Evolutionary conservation across 2,797 vertebrate genomes (phyloP).

Genomic region (Podargus strigoides): DNA sequence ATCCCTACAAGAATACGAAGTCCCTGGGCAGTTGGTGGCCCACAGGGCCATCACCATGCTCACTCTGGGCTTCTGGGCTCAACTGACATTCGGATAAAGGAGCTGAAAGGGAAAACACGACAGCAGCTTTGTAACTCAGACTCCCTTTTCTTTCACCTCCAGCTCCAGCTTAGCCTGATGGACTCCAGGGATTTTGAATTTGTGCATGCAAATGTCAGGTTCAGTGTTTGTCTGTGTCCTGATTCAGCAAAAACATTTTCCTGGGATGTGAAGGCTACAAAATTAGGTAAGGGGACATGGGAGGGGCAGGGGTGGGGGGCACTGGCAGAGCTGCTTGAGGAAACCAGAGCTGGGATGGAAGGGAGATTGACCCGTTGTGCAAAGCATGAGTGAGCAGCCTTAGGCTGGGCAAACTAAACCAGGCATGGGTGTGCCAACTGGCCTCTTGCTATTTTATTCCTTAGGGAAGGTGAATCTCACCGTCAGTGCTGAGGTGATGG

Average conservation of each 20-base stretch:
- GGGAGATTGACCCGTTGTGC: background rate
- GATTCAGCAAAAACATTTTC: conserved; percentile 79
- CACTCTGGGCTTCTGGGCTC: background rate
- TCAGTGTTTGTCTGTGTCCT: conserved; percentile 78
- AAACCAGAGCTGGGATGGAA: background rate
- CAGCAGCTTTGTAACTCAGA: background rate
- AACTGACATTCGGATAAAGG: background rate
- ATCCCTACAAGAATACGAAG: background rate
- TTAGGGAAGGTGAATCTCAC: conserved; percentile 64
- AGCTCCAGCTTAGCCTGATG: conserved; percentile 48
- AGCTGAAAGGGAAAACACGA: background rate
- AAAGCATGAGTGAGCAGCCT: background rate
- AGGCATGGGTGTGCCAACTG: background rate
- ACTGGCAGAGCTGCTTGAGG: background rate
- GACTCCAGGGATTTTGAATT: conserved; percentile 50
- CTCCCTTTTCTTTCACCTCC: background rate
- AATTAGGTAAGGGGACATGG: conserved; percentile 25
- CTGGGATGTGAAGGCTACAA: conserved; percentile 76
- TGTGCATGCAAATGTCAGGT: conserved; percentile 51
- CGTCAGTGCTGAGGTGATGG: conserved; percentile 41
- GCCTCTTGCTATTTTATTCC: background rate
- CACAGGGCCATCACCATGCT: background rate
- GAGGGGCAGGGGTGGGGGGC: background rate
- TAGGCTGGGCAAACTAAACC: background rate
- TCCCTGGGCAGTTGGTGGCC: background rate